Base-by-base conservation (phyloP, 2,113 vertebrate species). In the Bucco capensis region DNA sequence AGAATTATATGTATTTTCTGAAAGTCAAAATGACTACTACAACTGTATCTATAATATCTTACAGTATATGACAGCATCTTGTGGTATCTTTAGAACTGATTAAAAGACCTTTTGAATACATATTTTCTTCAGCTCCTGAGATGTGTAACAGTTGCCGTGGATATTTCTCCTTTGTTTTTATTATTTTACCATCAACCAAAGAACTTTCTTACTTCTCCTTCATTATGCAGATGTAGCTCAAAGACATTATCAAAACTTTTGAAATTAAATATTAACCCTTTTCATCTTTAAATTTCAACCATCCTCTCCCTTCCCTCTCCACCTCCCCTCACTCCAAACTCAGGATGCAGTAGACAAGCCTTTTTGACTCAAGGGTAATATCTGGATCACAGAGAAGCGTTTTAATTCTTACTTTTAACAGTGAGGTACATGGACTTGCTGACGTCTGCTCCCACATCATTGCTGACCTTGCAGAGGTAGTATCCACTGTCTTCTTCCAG, bases 401-500 rank as follows among this genome's bases (percentile, higher is more conserved):
- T 96, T 94, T 86, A 88, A 78, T 96, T 96, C 99, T 99, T 99
- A 99, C 99, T 99, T 99, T 99, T 99, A 96, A 99, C 99, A 86
- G 99, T 99, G 98, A 99, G 99, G 98, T 99, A 99, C 99, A 99
- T 99, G 98, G 99, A 99, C 98, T 99, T 99, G 99, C 99, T 99
- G 98, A 99, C 99, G 96, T 99, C 99, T 61, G 99, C 99, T 97
- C 99, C 99, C 97, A 99, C 99, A 96, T 99, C 99, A 97, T 99
- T 99, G 99, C 99, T 99, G 99, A 99, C 99, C 97, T 99, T 99
- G 98, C 99, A 99, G 96, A 99, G 98, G 97, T 99, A 99, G 97
- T 99, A 99, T 95, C 99, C 99, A 66, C 98, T 99, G 97, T 99
- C 99, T 85, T 99, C 99, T 88, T 99, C 99, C 97, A 99, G 98